phyloP scores from a whole-genome alignment of 2,888 invertebrate genomes.

The Apodemia duryi region DNA sequence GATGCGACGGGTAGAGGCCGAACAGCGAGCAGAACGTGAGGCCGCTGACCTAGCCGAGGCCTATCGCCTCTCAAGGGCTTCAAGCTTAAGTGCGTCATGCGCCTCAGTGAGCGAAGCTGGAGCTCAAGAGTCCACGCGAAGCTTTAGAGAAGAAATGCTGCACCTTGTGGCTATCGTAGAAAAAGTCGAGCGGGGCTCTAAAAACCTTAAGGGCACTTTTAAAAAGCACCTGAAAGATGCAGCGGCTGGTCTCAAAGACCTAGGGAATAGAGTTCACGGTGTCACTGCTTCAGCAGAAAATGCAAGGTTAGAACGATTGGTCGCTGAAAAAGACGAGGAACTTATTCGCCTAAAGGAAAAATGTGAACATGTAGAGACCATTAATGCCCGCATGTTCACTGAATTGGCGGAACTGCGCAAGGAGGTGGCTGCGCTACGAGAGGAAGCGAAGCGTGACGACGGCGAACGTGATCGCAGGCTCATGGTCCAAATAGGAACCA shows the following conservation, averaged over 20 bases:
- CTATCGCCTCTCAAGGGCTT: background rate
- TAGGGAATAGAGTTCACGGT: background rate
- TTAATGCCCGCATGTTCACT: background rate
- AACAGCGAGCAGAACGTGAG: too few species aligned
- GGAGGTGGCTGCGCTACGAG: too few species aligned
- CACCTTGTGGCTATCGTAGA: too few species aligned
- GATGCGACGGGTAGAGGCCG: background rate
- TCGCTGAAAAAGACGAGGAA: background rate
- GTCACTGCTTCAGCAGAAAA: background rate
- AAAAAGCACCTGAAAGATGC: background rate
- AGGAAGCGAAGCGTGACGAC: too few species aligned
- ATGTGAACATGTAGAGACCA: background rate
- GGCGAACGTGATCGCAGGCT: background rate
- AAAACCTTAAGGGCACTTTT: background rate
- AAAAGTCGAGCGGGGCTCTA: background rate
- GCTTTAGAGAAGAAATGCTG: too few species aligned
- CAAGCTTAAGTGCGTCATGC: background rate
- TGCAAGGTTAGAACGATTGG: background rate
- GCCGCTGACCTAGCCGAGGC: background rate
- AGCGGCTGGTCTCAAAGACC: background rate
- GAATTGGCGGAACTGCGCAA: background rate
- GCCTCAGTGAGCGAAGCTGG: too few species aligned
- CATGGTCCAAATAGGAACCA: slow-evolving; percentile 16
- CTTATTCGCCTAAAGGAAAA: background rate
- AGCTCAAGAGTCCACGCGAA: background rate